Evolutionary conservation across 2,113 vertebrate species (phyloP), one percentile per base, ranked within the genome.

Genomic region (human (Homo sapiens)): DNA sequence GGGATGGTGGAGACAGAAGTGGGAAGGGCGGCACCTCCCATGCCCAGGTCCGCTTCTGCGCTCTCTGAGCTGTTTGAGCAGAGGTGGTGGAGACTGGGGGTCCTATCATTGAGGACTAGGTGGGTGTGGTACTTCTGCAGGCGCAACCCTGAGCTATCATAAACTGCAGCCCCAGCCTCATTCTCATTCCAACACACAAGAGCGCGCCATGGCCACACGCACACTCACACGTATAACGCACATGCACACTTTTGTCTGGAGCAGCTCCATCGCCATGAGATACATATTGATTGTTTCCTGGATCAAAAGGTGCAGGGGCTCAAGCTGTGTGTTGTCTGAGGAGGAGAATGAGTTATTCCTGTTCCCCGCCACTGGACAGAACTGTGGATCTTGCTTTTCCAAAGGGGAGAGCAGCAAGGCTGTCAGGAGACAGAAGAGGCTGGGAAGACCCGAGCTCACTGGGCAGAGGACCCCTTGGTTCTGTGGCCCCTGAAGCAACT

Each of bases 71-170:
- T 27, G 64, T 23, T 17, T 10, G n/a, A 68, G 57, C 45, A 6
- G n/a, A 43, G 35, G 4, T 2, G 13, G 5, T 30, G 3, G 17
- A 2, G 32, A 10, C 11, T 5, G 6, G 80, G 11, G 50, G 8
- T 35, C 61, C 6, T 3, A 23, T 12, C 38, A 9, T 18, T 3
- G 59, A 50, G 4, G 64, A 27, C 79, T 20, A 8, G 13, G 35
- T 7, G 45, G 25, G 13, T 0, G 3, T 10, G 6, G 1, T 5
- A 18, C 32, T 22, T 38, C 8, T 40, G 22, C 3, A 38, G 61
- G 72, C 2, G 0, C 8, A 8, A 13, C 22, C 6, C 1, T 20
- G 87, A 52, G 30, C 75, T 2, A 17, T 10, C 25, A 0, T 1
- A 25, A 2, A 48, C 72, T 2, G 9, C 5, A 9, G 18, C 52